Evolutionary conservation across 2,797 vertebrate genomes (phyloP).

Genomic region (Pseudochirops corinnae): DNA sequence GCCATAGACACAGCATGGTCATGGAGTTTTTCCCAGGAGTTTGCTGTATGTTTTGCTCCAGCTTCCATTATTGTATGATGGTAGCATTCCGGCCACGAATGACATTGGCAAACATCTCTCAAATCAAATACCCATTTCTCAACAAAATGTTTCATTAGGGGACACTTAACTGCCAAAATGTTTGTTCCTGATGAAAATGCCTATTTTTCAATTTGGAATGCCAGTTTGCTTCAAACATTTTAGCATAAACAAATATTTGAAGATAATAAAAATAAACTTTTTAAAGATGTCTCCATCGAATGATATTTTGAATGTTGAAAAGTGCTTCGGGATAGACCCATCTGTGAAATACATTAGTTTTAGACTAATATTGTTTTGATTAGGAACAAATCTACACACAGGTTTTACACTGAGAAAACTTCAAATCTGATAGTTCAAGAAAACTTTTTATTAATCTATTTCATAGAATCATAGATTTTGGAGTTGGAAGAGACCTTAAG

Average conservation of each 20-base stretch:
- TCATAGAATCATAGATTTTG: not conserved
- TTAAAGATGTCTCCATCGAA: not conserved
- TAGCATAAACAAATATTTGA: slow-evolving; percentile 1
- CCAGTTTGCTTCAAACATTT: not conserved
- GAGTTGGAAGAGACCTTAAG: not conserved
- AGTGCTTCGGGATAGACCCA: not conserved
- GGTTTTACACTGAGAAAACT: not conserved
- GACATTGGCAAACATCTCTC: slow-evolving; percentile 3
- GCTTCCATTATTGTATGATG: not conserved
- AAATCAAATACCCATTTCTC: slow-evolving; percentile 4
- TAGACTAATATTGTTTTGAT: not conserved
- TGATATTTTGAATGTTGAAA: slow-evolving; percentile 4
- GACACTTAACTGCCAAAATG: not conserved
- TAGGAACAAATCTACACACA: not conserved
- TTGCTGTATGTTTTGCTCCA: not conserved
- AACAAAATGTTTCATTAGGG: slow-evolving; percentile 11
- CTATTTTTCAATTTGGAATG: not conserved
- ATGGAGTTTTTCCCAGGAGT: not conserved
- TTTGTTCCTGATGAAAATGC: not conserved
- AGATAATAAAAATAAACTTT: not conserved
- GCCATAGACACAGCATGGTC: not conserved
- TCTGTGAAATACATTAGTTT: not conserved
- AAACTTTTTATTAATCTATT: not conserved
- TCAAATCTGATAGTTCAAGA: not conserved
- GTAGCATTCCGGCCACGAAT: not conserved